Conservation (phyloP, 2,797 vertebrate genomes). For the Propithecus deckenii region DNA sequence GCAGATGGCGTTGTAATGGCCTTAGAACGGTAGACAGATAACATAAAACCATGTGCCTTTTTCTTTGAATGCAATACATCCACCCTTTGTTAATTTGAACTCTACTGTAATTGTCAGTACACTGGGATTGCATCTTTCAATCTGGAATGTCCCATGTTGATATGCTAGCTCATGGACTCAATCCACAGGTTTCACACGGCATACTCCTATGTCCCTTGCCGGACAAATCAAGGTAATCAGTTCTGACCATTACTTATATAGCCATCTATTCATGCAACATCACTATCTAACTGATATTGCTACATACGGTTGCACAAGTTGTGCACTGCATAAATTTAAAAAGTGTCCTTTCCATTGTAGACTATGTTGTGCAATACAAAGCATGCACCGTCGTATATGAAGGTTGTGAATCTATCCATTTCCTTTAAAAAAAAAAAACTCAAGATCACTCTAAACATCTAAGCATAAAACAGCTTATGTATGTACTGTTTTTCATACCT, state of each 20-base stretch:
- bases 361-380: rapidly evolving
- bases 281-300: no score
- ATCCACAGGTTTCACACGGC: rapidly evolving
- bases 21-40: rapidly evolving
- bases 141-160: background rate
- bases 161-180: background rate
- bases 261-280: rapidly evolving
- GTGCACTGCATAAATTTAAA: background rate
- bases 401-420: background rate
- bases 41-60: background rate
- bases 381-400: rapidly evolving
- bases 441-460: background rate
- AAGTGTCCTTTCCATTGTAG: rapidly evolving
- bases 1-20: rapidly evolving
- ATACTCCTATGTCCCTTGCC: background rate
- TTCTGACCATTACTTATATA: rapidly evolving
- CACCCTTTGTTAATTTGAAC: background rate
- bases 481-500: rapidly evolving
- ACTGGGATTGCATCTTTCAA: background rate
- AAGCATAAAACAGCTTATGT: background rate
- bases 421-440: background rate
- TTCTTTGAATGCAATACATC: no score
- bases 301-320: rapidly evolving
- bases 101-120: background rate
- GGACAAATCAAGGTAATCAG: no score